Conservation (phyloP, 2,888 invertebrate genomes). For the Bombylius major region DNA sequence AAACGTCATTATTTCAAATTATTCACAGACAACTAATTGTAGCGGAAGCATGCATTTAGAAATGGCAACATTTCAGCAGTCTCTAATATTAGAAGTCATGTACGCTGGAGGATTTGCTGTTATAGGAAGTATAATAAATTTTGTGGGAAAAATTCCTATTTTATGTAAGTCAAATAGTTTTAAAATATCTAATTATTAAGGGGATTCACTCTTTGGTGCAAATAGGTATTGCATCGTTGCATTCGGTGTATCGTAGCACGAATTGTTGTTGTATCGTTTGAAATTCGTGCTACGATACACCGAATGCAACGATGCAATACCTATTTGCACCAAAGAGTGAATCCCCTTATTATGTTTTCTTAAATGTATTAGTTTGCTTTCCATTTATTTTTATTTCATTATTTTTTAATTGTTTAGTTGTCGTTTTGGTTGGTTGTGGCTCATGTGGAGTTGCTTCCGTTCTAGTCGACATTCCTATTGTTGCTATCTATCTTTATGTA, state of each 20-base stretch:
- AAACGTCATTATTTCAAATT: not conserved
- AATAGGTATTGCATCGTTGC: no score
- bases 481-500: slow-evolving; percentile 24
- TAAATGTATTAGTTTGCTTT: not conserved
- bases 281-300: no score
- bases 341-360: not conserved
- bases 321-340: no score
- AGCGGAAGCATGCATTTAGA: slow-evolving; percentile 21
- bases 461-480: slow-evolving; percentile 20
- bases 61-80: slow-evolving; percentile 24
- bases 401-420: slow-evolving; percentile 14
- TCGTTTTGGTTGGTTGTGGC: slow-evolving; percentile 21
- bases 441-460: slow-evolving; percentile 19
- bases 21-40: slow-evolving; percentile 8
- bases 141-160: slow-evolving; percentile 23
- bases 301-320: no score
- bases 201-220: no score
- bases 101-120: slow-evolving; percentile 25
- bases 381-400: not conserved
- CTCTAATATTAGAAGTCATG: slow-evolving; percentile 22
- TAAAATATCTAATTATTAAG: not conserved
- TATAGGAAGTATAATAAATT: slow-evolving; percentile 24
- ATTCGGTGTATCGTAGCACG: no score
- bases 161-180: slow-evolving; percentile 19
- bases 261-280: no score